Conservation (phyloP, 2,113 vertebrate genomes). For the Stictonetta naevosa region DNA sequence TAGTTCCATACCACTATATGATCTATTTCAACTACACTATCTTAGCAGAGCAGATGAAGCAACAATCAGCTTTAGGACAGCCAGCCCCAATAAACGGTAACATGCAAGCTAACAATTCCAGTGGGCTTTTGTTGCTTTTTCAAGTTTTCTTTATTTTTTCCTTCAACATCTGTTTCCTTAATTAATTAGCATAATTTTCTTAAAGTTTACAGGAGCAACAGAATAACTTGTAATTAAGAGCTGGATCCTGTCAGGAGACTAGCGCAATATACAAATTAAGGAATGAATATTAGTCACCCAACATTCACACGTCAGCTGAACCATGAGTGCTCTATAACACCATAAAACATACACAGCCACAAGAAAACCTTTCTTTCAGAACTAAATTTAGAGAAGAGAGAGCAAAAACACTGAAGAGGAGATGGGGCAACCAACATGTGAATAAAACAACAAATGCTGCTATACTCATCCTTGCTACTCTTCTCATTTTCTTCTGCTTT, state of each 20-base stretch:
- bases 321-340: neutral
- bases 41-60: constrained; percentile 69
- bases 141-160: neutral
- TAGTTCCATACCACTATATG: constrained; percentile 27
- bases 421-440: neutral
- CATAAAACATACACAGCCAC: neutral
- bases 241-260: neutral
- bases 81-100: constrained; percentile 56
- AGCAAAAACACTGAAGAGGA: neutral
- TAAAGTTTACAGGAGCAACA: neutral
- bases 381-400: neutral
- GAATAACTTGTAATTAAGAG: neutral
- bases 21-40: constrained; percentile 70
- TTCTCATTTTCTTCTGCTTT: constrained; percentile 13
- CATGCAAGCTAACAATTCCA: constrained; percentile 51
- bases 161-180: neutral
- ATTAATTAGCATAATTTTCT: constrained; percentile 23
- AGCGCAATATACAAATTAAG: neutral
- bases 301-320: neutral
- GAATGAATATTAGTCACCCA: neutral
- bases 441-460: neutral
- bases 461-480: neutral
- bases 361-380: neutral
- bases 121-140: neutral
- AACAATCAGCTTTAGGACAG: constrained; percentile 65